A percentile compares a stretch with the other conserved stretches of the same genome.
phyloP scores from a whole-genome alignment of 2,797 vertebrate species.

The Anas georgica region DNA sequence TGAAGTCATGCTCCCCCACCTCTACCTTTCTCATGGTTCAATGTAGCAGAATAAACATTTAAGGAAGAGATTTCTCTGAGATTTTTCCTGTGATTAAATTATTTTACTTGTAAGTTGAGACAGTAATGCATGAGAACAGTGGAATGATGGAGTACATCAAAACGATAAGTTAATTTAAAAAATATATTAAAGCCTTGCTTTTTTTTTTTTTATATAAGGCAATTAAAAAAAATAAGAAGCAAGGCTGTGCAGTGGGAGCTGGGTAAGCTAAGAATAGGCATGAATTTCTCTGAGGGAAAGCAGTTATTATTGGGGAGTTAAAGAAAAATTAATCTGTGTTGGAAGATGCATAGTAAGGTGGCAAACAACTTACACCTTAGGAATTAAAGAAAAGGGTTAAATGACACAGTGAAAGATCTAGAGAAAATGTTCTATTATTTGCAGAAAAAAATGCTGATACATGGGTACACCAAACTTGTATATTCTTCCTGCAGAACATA shows the following conservation, averaged over 20 bases:
- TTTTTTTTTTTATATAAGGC: background rate
- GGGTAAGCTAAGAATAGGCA: background rate
- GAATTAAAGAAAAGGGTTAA: background rate
- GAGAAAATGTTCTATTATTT: background rate
- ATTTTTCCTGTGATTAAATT: background rate
- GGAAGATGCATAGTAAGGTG: rapidly evolving
- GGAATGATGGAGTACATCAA: background rate
- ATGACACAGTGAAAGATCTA: background rate
- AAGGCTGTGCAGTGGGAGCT: background rate
- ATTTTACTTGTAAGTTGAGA: background rate
- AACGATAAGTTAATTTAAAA: background rate
- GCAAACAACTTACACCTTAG: background rate
- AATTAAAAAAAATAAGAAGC: background rate
- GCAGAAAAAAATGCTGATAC: background rate
- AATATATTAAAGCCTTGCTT: background rate
- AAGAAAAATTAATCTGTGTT: background rate
- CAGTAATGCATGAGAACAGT: background rate
- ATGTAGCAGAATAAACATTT: background rate
- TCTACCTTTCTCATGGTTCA: background rate
- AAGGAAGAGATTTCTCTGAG: background rate
- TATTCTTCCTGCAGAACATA: background rate
- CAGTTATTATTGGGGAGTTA: background rate
- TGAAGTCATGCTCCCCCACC: background rate
- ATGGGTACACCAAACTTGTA: background rate
- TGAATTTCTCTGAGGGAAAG: background rate